phyloP scores from a whole-genome alignment of 2,797 vertebrate genomes.

The Avahi laniger region DNA sequence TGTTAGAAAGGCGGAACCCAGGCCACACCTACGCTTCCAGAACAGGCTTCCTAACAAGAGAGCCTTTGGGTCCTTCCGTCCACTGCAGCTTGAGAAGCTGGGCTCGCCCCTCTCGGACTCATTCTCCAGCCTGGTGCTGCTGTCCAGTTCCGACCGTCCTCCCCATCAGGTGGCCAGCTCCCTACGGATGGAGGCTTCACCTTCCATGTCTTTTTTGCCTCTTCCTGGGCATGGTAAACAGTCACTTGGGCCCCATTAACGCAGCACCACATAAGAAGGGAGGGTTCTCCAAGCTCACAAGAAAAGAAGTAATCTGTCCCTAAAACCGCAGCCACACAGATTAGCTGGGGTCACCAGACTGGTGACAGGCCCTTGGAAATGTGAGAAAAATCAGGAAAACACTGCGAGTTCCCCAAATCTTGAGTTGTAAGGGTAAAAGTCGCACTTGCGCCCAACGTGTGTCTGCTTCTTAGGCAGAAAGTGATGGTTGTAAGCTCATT shows the following conservation, averaged over 20 bases:
- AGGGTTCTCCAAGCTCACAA: not conserved
- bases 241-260: not conserved
- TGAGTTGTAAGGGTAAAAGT: not conserved
- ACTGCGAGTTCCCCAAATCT: not conserved
- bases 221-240: not conserved
- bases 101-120: not conserved
- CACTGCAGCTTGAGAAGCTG: not conserved
- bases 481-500: not conserved
- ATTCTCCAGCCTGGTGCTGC: not conserved
- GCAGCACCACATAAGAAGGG: not conserved
- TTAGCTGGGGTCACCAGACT: not conserved
- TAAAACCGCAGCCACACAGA: not conserved
- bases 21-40: not conserved
- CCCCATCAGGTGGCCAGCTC: too few species aligned
- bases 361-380: not conserved
- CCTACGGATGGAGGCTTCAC: not conserved
- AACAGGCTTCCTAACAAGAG: not conserved
- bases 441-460: not conserved
- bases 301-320: not conserved
- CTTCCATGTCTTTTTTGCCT: not conserved
- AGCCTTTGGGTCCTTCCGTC: not conserved
- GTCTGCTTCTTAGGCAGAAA: not conserved
- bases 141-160: not conserved
- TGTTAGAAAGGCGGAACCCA: not conserved
- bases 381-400: not conserved